Percentiles rank a stretch among this genome's conserved stretches.
Evolutionary conservation across 2,113 vertebrate species (phyloP).

Genomic region (Syngnathus typhle): DNA sequence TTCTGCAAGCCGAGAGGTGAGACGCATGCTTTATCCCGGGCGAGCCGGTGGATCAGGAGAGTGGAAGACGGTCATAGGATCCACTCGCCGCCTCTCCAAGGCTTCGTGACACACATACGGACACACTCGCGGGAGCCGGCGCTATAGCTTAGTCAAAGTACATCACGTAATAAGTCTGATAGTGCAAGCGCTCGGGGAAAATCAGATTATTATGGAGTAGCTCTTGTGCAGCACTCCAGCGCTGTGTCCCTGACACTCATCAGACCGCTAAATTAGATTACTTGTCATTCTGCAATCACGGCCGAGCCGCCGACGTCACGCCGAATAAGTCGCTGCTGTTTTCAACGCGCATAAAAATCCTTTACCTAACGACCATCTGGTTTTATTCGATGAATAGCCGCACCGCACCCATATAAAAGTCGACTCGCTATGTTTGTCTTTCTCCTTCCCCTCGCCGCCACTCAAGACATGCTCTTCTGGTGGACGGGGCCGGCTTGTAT

Average conservation of each 20-base stretch:
- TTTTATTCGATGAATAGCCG: slow-evolving; percentile 1
- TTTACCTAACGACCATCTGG: slow-evolving; percentile 2
- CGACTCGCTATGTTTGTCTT: background rate
- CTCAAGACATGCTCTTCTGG: slow-evolving; percentile 85
- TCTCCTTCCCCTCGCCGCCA: slow-evolving; percentile 1
- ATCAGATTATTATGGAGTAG: slow-evolving; percentile 62
- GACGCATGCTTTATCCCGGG: slow-evolving; percentile 37
- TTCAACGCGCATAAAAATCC: slow-evolving; percentile 24
- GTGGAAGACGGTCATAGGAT: slow-evolving; percentile 34
- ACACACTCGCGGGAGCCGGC: slow-evolving; percentile 9
- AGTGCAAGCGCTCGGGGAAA: slow-evolving; percentile 56
- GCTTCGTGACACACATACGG: slow-evolving; percentile 39
- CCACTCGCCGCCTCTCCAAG: slow-evolving; percentile 45
- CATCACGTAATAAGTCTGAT: slow-evolving; percentile 55
- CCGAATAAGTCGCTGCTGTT: slow-evolving; percentile 34
- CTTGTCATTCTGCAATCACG: slow-evolving; percentile 44
- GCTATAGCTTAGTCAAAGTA: slow-evolving; percentile 33
- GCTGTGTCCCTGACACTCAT: slow-evolving; percentile 37
- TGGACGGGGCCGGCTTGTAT: slow-evolving; percentile 87
- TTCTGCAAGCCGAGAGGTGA: slow-evolving; percentile 92
- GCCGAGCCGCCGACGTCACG: slow-evolving; percentile 20
- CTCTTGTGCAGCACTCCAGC: slow-evolving; percentile 54
- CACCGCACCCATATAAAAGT: background rate
- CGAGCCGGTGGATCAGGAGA: slow-evolving; percentile 28
- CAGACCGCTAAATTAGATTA: slow-evolving; percentile 50